Percentiles rank a stretch among this genome's conserved stretches.
Conservation (phyloP, 2,797 vertebrate species). For the Enteromius viviparus region DNA sequence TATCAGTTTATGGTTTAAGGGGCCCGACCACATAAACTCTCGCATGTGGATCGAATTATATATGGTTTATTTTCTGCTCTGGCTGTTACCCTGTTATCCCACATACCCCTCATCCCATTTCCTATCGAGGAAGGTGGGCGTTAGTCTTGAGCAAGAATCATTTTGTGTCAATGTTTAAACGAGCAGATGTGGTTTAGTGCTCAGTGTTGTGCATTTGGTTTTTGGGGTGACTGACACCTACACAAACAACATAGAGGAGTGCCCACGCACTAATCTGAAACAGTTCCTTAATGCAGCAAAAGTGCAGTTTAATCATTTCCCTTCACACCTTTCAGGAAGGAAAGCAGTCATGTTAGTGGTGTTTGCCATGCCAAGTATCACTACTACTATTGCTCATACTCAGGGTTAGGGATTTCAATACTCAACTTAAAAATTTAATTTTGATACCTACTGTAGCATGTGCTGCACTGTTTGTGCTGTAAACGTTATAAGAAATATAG, state of each 20-base stretch:
- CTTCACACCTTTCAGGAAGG: constrained; percentile 15
- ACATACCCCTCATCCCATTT: constrained; percentile 20
- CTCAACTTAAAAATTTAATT: too few relatives aligned
- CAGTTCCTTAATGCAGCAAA: neutral
- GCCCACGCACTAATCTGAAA: neutral
- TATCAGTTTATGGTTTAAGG: constrained; percentile 7
- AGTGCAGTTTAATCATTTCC: constrained; percentile 7
- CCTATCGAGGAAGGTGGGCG: constrained; percentile 37
- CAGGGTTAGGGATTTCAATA: neutral
- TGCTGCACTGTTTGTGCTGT: too few relatives aligned
- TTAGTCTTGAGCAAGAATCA: constrained; percentile 7
- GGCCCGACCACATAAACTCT: constrained; percentile 3
- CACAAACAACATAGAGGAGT: neutral
- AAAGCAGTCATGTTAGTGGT: neutral
- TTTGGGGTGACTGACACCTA: neutral
- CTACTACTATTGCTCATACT: neutral
- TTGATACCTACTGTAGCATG: too few relatives aligned
- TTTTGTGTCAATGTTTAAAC: neutral
- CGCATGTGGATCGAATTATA: neutral
- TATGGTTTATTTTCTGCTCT: neutral
- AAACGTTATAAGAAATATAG: too few relatives aligned
- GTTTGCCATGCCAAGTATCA: neutral
- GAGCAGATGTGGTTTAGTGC: neutral
- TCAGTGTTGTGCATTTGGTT: neutral
- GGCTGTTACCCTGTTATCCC: neutral